Percentiles rank a stretch among this genome's conserved stretches.
These are phyloP conservation scores for Connochaetes taurinus DNA, from an alignment of 2,113 vertebrate genomes.

Conservation along the genomic window DNA sequence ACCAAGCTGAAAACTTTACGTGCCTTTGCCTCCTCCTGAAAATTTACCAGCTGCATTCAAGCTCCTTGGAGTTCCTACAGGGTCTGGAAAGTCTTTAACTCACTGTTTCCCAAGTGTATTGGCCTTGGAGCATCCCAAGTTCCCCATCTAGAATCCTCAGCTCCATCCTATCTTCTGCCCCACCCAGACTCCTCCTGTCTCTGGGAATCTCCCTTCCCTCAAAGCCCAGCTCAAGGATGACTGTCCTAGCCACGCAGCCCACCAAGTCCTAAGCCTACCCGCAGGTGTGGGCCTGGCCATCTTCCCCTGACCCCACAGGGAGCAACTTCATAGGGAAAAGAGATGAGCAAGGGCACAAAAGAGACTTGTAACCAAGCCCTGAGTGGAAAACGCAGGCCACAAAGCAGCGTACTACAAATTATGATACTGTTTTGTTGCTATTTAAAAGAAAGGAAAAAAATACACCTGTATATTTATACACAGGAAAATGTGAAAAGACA, in stretches of 20 bases:
- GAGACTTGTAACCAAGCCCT: not conserved
- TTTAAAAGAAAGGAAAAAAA: not conserved
- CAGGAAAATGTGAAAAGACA: not conserved
- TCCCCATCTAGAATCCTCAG: not conserved
- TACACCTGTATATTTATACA: not conserved
- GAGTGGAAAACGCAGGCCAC: not conserved
- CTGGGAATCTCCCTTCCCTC: not conserved
- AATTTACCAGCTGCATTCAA: not conserved
- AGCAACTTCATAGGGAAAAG: not conserved
- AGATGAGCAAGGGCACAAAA: accelerated
- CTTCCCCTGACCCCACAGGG: too few species aligned
- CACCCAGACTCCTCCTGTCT: not conserved
- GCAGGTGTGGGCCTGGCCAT: not conserved
- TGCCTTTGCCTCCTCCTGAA: not conserved
- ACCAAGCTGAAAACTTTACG: not conserved
- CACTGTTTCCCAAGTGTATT: not conserved
- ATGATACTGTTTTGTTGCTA: not conserved
- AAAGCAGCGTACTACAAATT: not conserved
- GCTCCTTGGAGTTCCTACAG: not conserved
- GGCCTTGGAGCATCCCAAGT: not conserved
- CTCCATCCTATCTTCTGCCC: not conserved
- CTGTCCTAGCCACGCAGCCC: not conserved
- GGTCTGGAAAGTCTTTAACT: not conserved
- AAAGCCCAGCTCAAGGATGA: not conserved
- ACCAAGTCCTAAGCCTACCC: not conserved